Base-by-base conservation (phyloP, 2,797 vertebrate species). In the Bufotes viridis region DNA sequence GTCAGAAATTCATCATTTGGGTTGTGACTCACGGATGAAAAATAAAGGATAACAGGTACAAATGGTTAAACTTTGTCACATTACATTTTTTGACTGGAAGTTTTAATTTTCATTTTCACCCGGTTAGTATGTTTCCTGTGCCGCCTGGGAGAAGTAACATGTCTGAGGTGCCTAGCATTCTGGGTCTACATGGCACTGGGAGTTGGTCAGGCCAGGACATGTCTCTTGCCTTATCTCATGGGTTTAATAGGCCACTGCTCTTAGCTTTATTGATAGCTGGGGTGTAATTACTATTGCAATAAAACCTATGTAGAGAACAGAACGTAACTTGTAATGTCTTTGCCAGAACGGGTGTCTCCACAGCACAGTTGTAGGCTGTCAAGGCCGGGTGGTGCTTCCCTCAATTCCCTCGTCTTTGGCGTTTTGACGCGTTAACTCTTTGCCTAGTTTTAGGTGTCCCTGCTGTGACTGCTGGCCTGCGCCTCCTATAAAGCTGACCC, bases 371-470 rank as follows among this genome's bases (percentile, higher is more conserved):
- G 69, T 13, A 20, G 78, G 80, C 60, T 24, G 22, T 82, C 79
- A 14, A n/a, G 58, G 34, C 49, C 72, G 49, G 14, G 69, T 29
- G 18, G 80, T 55, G 49, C 60, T 81, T 49, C 34, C 24, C 22
- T n/a, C 65, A 75, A 82, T 82, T 82, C 49, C 69, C n/a, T 87
- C 58, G 70, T 86, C 53, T 29, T 76, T 22, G 57, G 81, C 49
- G 1, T n/a, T 75, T 82, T 87, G 80, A 65, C 86, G 76, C n/a
- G 60, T 87, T 67, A 55, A 67, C 80, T 82, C 49, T 14, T 78
- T 26, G 76, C 80, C 86, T 29, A 29, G 18, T 75, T 81, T 42
- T 55, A 42, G 80, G 24, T 65, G 70, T 67, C 60, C 67, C 8
- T n/a, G 58, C 49, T 76, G 42, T 61, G 22, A 42, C 24, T 5